Evolutionary conservation across 2,797 vertebrate genomes (phyloP).

Genomic region (Schizopygopsis pylzovi): DNA sequence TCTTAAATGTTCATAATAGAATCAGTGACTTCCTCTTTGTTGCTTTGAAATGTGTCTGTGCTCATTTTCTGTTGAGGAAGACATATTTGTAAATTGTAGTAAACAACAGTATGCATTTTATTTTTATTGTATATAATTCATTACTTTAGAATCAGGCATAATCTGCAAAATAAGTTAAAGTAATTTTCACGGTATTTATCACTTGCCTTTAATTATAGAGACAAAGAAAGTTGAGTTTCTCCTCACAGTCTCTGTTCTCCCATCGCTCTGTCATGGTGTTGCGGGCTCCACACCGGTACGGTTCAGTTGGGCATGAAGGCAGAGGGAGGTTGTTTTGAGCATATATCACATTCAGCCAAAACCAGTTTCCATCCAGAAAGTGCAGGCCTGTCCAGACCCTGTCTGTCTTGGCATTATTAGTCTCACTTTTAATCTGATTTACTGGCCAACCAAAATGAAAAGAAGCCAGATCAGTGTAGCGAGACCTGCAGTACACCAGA

Average conservation of each 20-base stretch:
- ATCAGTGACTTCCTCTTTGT: not conserved
- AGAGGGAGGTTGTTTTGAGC: not conserved
- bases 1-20: not conserved
- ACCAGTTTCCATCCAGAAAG: not conserved
- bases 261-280: not conserved
- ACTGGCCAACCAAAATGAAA: not conserved
- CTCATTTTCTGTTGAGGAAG: not conserved
- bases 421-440: slow-evolving; percentile 1
- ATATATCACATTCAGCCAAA: not conserved
- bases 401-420: not conserved
- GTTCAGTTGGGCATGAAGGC: slow-evolving; percentile 8
- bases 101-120: not conserved
- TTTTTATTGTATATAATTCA: not conserved
- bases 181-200: not conserved
- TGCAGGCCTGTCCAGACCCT: slow-evolving; percentile 5
- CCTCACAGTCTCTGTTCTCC: slow-evolving; percentile 20
- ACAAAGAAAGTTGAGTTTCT: slow-evolving; percentile 15
- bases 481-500: slow-evolving; percentile 31
- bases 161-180: not conserved
- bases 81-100: not conserved
- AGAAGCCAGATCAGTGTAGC: slow-evolving; percentile 28
- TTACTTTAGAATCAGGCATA: not conserved
- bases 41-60: not conserved
- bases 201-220: not conserved
- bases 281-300: not conserved